Evolutionary conservation across 2,888 invertebrate genomes (phyloP).

Genomic region (Timema cristinae): DNA sequence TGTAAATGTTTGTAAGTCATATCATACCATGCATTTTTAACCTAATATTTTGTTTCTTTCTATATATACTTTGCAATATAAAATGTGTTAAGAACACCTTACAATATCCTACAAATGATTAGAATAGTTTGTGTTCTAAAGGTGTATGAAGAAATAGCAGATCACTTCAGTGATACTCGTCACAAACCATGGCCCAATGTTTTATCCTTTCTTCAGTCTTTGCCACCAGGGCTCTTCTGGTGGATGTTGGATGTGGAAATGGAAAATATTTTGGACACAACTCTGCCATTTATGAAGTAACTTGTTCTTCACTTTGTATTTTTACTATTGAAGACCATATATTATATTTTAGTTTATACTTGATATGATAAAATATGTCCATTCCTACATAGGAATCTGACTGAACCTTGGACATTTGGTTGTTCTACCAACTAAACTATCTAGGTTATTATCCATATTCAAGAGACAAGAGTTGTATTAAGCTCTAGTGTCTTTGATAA

Average conservation of each 20-base stretch:
- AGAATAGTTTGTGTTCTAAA: conserved; percentile 37
- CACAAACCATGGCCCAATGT: conserved; percentile 95
- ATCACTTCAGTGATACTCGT: conserved; percentile 91
- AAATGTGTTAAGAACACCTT: too few species aligned
- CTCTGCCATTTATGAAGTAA: conserved; percentile 57
- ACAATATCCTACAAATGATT: too few species aligned
- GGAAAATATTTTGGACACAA: conserved; percentile 86
- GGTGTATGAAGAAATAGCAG: conserved; percentile 93
- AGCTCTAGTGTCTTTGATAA: too few species aligned
- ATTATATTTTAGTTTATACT: neutral
- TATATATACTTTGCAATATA: neutral
- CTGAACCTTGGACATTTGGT: neutral
- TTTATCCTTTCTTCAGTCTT: conserved; percentile 65
- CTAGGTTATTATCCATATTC: too few species aligned
- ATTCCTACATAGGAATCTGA: conserved; percentile 28
- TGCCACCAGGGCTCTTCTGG: conserved; percentile 62
- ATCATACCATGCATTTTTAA: too few species aligned
- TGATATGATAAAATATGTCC: neutral
- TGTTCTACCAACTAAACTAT: too few species aligned
- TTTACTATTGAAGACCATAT: conserved; percentile 9
- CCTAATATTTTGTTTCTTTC: too few species aligned
- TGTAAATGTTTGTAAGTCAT: too few species aligned
- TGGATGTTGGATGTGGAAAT: conserved; percentile 97
- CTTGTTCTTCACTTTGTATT: conserved; percentile 25
- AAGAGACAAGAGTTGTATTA: too few species aligned